Conservation (phyloP, 2,888 invertebrate genomes). For the Tubiluchus corallicola region DNA sequence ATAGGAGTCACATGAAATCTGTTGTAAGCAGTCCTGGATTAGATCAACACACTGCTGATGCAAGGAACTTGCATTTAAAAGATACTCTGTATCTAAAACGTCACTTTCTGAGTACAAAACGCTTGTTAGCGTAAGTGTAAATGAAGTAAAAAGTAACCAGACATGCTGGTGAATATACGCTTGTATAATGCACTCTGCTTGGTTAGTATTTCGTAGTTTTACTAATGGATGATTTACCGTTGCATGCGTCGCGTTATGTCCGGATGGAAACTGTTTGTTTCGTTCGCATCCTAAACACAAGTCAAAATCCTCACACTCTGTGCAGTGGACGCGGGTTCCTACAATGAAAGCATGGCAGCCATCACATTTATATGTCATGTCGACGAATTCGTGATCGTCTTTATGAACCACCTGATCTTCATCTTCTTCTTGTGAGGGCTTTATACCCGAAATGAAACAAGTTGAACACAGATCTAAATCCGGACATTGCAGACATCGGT, state of each 20-base stretch:
- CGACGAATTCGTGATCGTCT: conserved; percentile 26
- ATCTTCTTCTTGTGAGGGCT: conserved; percentile 18
- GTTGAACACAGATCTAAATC: conserved; percentile 28
- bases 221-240: conserved; percentile 21
- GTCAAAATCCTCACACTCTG: conserved; percentile 27
- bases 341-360: conserved; percentile 27
- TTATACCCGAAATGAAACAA: conserved; percentile 20
- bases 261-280: conserved; percentile 20
- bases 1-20: too few relatives aligned
- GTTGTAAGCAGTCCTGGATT: conserved; percentile 18
- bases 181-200: conserved; percentile 16
- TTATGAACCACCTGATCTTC: conserved; percentile 19
- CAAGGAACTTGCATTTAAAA: conserved; percentile 20
- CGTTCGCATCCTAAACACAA: conserved; percentile 26
- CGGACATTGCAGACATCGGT: conserved; percentile 26
- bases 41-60: conserved; percentile 22
- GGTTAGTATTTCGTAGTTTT: conserved; percentile 20
- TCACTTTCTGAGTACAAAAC: conserved; percentile 16
- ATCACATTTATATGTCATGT: conserved; percentile 27
- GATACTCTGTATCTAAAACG: conserved; percentile 19
- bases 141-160: conserved; percentile 24
- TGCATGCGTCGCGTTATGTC: conserved; percentile 20
- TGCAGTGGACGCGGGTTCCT: conserved; percentile 26
- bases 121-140: conserved; percentile 23
- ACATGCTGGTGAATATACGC: conserved; percentile 28